Conservation (phyloP, 2,797 vertebrate species). For the Decapterus maruadsi region DNA sequence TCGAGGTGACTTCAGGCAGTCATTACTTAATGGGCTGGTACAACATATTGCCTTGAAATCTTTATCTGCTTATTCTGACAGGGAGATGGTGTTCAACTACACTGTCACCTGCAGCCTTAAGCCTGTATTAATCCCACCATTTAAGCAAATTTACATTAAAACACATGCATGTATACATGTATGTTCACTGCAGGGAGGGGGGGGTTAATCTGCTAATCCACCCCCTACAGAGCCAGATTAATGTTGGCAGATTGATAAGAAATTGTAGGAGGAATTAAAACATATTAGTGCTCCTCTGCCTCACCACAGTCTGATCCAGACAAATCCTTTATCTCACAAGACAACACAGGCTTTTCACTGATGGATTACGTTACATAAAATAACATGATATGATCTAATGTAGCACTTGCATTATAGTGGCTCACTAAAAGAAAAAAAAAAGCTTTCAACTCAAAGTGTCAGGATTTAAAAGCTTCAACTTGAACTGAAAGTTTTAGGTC, state of each 20-base stretch:
- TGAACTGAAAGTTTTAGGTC: background rate
- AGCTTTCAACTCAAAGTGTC: background rate
- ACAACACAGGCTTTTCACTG: background rate
- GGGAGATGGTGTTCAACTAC: background rate
- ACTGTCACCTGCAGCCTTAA: constrained; percentile 41
- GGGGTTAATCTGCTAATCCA: constrained; percentile 61
- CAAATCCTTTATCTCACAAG: constrained; percentile 24
- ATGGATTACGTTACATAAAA: background rate
- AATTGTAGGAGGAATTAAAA: constrained; percentile 55
- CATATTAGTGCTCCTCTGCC: constrained; percentile 31
- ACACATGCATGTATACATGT: background rate
- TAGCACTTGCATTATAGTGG: background rate
- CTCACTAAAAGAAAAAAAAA: background rate
- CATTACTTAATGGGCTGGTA: background rate
- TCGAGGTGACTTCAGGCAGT: background rate
- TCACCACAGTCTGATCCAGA: constrained; percentile 3
- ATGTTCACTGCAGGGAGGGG: background rate
- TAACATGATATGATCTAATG: background rate
- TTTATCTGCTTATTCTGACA: constrained; percentile 20
- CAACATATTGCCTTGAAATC: constrained; percentile 6
- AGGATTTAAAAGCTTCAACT: background rate
- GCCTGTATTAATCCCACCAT: constrained; percentile 3
- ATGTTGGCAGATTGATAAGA: constrained; percentile 49
- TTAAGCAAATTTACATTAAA: constrained; percentile 18
- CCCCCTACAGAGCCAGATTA: constrained; percentile 52